phyloP scores from a whole-genome alignment of 2,888 invertebrate genomes.

The Neoaliturus tenellus region DNA sequence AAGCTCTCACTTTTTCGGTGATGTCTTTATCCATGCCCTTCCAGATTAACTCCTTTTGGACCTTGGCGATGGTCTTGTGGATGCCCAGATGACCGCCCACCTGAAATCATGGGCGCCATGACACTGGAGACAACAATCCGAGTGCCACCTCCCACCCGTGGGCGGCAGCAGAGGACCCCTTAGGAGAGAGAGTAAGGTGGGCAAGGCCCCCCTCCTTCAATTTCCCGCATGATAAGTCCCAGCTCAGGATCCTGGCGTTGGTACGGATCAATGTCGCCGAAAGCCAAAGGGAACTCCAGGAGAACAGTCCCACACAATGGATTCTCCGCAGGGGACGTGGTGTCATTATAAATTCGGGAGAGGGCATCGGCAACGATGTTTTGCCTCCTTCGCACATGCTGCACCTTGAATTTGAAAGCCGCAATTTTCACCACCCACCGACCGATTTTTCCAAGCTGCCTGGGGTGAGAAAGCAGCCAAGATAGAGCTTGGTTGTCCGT shows the following conservation, averaged over 20 bases:
- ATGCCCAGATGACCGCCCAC: slow-evolving; percentile 24
- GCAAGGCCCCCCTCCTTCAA: background rate
- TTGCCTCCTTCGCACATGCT: background rate
- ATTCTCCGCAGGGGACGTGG: background rate
- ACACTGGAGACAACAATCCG: slow-evolving; percentile 5
- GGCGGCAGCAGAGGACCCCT: slow-evolving; percentile 4
- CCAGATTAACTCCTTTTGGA: slow-evolving; percentile 35
- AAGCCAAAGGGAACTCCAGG: background rate
- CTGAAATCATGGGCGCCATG: slow-evolving; percentile 28
- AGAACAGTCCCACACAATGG: background rate
- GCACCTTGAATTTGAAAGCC: background rate
- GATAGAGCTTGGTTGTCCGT: background rate
- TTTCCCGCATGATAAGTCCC: background rate
- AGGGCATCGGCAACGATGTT: slow-evolving; percentile 1
- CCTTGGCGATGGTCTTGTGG: background rate
- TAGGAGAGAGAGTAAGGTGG: background rate
- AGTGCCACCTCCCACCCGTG: background rate
- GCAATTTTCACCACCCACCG: background rate
- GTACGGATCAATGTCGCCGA: background rate
- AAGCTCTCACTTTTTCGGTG: background rate
- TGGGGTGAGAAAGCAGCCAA: background rate
- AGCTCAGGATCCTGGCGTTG: background rate
- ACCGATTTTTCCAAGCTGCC: background rate
- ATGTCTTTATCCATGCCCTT: slow-evolving; percentile 33
- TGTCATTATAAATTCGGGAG: background rate